Base-by-base conservation (phyloP, 2,888 invertebrate species). In the Tubulanus polymorphus region DNA sequence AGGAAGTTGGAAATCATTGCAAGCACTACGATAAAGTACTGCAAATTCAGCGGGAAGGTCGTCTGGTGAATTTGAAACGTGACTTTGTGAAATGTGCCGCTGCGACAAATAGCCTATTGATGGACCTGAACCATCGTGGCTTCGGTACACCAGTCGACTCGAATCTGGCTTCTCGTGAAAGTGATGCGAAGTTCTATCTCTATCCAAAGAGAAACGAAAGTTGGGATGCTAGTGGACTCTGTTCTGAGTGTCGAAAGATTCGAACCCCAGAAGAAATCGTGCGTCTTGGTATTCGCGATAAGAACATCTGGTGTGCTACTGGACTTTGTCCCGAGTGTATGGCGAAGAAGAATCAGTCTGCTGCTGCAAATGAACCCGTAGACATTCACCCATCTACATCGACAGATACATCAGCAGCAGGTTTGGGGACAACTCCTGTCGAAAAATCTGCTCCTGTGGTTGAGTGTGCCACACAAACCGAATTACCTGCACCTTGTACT, bases 31-130 rank as follows among this genome's bases (percentile, higher is more conserved):
- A 41, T 8, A 15, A 41, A 23, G 18, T 41, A 23, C 23, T 41
- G 15, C 41, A 41, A 41, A 5, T 41, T 8, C 5, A 15, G 41
- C 5, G 41, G 6, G 41, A 41, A 15, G 5, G 41, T 41, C 41
- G 41, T 20, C 18, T 41, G 5, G 15, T 41, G 15, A 41, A 41
- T 15, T 41, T 41, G 41, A 41, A 41, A 15, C 18, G 15, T 20
- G 41, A 41, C 6, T 41, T 41, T 41, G 41, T 15, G 41, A 41
- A 41, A 41, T 41, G 15, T 41, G 41, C 41, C 41, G 5, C 41
- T 15, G 41, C 41, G 6, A 41, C 41, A 15, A 8, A 5, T 8
- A 41, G 5, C 41, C 15, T 41, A 5, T 23, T 41, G 41, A 41
- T 8, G 41, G 41, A 41, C 15, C 6, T 41, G 41, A 41, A 41